phyloP scores from a whole-genome alignment of 2,888 invertebrate genomes.

The Melangyna quadrimaculata region DNA sequence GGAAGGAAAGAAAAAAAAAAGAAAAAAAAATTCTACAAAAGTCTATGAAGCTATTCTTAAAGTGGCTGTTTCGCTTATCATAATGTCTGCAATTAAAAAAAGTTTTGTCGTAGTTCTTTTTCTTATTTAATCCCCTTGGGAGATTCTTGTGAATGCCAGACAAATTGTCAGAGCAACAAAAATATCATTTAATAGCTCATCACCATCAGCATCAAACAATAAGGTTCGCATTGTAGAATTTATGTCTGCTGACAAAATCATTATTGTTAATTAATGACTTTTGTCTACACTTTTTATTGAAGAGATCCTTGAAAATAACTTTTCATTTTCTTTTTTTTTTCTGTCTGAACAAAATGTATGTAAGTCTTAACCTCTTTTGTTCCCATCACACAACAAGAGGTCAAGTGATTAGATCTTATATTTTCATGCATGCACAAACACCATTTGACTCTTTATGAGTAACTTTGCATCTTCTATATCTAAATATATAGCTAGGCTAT shows the following conservation, averaged over 20 bases:
- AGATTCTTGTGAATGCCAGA: background rate
- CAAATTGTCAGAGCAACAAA: background rate
- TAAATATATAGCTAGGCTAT: background rate
- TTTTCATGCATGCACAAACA: slow-evolving; percentile 33
- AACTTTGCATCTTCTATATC: slow-evolving; percentile 14
- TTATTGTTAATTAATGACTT: slow-evolving; percentile 62
- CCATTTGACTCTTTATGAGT: slow-evolving; percentile 50
- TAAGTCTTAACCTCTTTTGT: slow-evolving; percentile 19
- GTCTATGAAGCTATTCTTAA: slow-evolving; percentile 29
- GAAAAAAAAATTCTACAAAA: background rate
- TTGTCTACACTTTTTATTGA: background rate
- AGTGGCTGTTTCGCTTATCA: slow-evolving; percentile 62
- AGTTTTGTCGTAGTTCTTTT: slow-evolving; percentile 4
- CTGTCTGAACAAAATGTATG: background rate
- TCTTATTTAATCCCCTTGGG: slow-evolving; percentile 8
- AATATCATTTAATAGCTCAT: slow-evolving; percentile 42
- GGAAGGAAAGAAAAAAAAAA: background rate
- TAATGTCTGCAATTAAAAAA: slow-evolving; percentile 64
- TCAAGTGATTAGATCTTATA: slow-evolving; percentile 63
- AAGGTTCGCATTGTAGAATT: slow-evolving; percentile 11
- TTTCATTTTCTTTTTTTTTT: background rate
- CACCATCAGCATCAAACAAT: slow-evolving; percentile 7
- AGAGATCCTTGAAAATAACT: background rate
- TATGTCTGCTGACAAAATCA: slow-evolving; percentile 63
- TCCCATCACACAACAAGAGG: slow-evolving; percentile 37